Evolutionary conservation across 2,888 invertebrate species (phyloP), one percentile per base, ranked within the genome.

Genomic region (Clunio marinus): DNA sequence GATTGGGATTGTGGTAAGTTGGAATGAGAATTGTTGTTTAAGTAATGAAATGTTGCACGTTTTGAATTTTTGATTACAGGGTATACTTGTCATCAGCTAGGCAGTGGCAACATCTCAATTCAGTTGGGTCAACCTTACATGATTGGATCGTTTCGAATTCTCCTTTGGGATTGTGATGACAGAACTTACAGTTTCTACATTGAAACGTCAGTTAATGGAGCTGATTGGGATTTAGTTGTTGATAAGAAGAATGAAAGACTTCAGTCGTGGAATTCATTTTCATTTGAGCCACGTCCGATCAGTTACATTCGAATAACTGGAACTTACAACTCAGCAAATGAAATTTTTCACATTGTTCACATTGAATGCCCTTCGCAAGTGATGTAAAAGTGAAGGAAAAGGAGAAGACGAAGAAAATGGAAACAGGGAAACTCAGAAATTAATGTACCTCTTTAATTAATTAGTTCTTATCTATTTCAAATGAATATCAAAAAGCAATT

Each of bases 311-410:
- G 91, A 70, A 96, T 99, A 73, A 91, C 96, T 63, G 99, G 99
- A 70, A 97, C 96, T 0, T 88, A 91, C 74, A 99, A 99, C 78
- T 95, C 98, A 13, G 97, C 95, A 0, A 97, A 98, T 78, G 96
- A 96, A 93, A 94, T 96, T 69, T 98, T 98, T 80, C 97, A 98
- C 77, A 91, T 96, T 77, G 98, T 98, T 67, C 98, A 98, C 81
- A 89, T 98, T 79, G 98, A 98, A 81, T 95, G 95, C 74, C 97
- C 98, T 4, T 88, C 92, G 28, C 88, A 88, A 71, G 77, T 78
- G 13, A n/a, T 17, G 17, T 7, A 51, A 41, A 41, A 51, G 51
- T 22, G n/a, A n/a, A n/a, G 35, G 35, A 32, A 5, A 32, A 13
- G 5, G 35, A 32, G 35, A 32, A 32, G 35, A 8, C 5, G 13